phyloP scores from a whole-genome alignment of 2,113 vertebrate species.

The Crocuta crocuta region DNA sequence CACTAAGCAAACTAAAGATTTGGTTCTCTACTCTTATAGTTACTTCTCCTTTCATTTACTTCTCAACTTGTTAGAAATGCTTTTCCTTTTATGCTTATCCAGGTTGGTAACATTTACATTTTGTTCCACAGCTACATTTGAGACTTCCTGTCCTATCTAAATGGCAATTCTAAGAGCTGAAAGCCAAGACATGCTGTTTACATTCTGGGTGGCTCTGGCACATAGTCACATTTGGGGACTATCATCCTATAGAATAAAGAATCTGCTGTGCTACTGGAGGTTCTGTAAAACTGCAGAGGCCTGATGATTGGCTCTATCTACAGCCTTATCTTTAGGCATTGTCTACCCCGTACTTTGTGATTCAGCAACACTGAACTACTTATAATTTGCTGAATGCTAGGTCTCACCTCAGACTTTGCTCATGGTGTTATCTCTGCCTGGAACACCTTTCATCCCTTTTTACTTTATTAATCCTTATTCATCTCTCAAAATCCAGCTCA shows the following conservation, averaged over 20 bases:
- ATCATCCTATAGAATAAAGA: neutral
- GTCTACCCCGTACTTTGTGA: conserved; percentile 60
- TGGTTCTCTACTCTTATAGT: neutral
- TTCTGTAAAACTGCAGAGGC: neutral
- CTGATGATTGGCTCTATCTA: neutral
- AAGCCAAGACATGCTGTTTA: neutral
- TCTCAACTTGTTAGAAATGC: neutral
- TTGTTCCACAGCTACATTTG: neutral
- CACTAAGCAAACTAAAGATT: neutral
- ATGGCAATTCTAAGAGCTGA: conserved; percentile 4
- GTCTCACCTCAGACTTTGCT: conserved; percentile 74
- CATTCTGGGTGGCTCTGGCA: neutral
- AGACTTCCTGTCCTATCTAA: neutral
- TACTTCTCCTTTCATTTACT: neutral
- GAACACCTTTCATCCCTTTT: conserved; percentile 71
- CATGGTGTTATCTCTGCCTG: conserved; percentile 72
- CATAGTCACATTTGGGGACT: neutral
- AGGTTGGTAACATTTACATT: conserved; percentile 10
- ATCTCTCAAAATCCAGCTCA: conserved; percentile 72
- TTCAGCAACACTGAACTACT: conserved; percentile 72
- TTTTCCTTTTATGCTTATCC: conserved; percentile 34
- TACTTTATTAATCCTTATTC: conserved; percentile 74
- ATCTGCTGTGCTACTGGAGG: neutral
- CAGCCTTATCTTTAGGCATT: neutral
- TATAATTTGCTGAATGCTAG: conserved; percentile 72